Base-by-base conservation (phyloP, 1,140 invertebrate species). In the Acromyrmex heyeri region DNA sequence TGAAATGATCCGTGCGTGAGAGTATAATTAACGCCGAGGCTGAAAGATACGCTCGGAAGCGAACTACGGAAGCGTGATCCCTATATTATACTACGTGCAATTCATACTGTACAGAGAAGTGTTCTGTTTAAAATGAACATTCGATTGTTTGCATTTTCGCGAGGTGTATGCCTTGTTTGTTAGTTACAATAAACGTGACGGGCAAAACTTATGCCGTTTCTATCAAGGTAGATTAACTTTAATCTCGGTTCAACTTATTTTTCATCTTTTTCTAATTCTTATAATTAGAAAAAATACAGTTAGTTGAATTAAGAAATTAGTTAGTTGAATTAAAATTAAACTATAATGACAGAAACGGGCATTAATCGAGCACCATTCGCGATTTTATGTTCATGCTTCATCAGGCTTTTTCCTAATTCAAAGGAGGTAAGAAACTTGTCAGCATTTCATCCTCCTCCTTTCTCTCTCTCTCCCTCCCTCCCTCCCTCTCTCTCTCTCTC, bases 1-100 rank as follows among this genome's bases (percentile, higher is more conserved):
- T 21, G 69, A 83, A 83, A 61, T 73, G 79, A 82, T 61, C 65
- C 79, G 55, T 62, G 77, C 38, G 79, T 48, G 79, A 82, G 79
- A 73, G 67, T 50, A 75, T 83, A 83, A 83, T 83, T 83, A 62
- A 61, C 34, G 78, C 55, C 53, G 24, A 0, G 38, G 57, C 69
- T 83, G 67, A 69, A 69, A 53, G 77, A 82, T 82, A 83, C 44
- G 34, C 21, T 65, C 16, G 62, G 21, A 55, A 44, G 38, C 38
- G 38, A 44, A 73, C 16, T 30, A 34, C 67, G 67, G 4, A n/a
- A 61, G 27, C 16, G 14, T 30, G 78, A 82, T 82, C 18, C 18
- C 48, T 8, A 5, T n/a, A 24, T 4, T 57, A 5, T n/a, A 24
- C 3, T 57, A 38, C 55, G 24, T 38, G 24, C 38, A 73, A 38